These are phyloP conservation scores for Pantelozetes paolii DNA, from an alignment of 2,888 invertebrate genomes.

Conservation along the genomic window DNA sequence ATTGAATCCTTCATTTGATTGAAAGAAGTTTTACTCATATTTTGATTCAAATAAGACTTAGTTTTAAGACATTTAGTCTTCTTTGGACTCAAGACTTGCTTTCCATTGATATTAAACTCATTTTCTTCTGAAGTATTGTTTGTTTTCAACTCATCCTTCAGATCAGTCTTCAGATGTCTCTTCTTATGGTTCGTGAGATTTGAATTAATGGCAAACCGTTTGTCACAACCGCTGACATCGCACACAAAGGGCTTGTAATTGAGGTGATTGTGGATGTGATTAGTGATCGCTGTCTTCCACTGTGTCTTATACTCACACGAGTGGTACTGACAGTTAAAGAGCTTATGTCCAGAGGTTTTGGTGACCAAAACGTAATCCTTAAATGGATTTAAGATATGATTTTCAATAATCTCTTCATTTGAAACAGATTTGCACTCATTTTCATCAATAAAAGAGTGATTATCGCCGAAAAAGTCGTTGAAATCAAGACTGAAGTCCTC, in stretches of 20 bases:
- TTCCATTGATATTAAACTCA: no score
- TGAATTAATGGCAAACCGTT: not conserved
- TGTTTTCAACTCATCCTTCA: no score
- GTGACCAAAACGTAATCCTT: not conserved
- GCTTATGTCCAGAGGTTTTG: not conserved
- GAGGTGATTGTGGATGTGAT: constrained; percentile 20
- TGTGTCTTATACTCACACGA: not conserved
- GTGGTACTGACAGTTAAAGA: not conserved
- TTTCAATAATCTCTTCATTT: not conserved
- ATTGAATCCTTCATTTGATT: no score
- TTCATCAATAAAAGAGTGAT: not conserved
- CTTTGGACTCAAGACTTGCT: no score
- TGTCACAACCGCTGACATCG: not conserved
- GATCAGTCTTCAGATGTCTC: not conserved
- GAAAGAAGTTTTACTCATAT: no score
- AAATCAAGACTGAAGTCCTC: not conserved
- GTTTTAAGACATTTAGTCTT: no score
- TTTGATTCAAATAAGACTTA: no score
- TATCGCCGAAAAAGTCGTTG: not conserved
- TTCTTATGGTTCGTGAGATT: constrained; percentile 20
- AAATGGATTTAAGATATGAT: not conserved
- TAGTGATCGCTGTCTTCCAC: constrained; percentile 2
- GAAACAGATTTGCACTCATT: not conserved
- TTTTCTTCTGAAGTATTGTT: not conserved
- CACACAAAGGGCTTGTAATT: not conserved